A percentile compares a stretch with the other conserved stretches of the same genome.
Evolutionary conservation across 2,888 invertebrate genomes (phyloP).

Genomic region (Drosophila emarginata): DNA sequence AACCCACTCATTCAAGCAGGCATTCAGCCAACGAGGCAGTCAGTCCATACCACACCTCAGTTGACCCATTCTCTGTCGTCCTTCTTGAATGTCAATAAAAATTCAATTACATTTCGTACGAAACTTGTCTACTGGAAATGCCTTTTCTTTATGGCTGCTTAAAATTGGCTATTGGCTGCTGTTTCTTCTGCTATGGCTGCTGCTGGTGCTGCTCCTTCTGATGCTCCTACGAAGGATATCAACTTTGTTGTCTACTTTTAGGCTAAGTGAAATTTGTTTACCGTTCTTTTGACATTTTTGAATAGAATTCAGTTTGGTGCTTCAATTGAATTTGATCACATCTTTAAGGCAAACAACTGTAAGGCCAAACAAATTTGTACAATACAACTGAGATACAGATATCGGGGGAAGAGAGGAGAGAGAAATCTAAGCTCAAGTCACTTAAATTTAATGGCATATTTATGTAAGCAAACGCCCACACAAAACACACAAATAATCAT

Average conservation of each 20-base stretch:
- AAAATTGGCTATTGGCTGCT: conserved; percentile 55
- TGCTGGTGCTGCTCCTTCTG: neutral
- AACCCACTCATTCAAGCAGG: conserved; percentile 14
- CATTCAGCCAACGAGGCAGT: conserved; percentile 18
- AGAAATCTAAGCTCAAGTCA: conserved; percentile 53
- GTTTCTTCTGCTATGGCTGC: neutral
- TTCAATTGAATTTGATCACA: conserved; percentile 52
- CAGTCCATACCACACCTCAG: neutral
- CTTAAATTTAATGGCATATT: conserved; percentile 74
- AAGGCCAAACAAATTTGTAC: neutral
- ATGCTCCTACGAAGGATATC: neutral
- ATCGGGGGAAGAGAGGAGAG: neutral
- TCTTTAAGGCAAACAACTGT: conserved; percentile 27
- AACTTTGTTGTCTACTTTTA: conserved; percentile 24
- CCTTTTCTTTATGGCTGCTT: conserved; percentile 65
- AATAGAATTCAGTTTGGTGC: conserved; percentile 5
- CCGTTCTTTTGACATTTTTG: conserved; percentile 47
- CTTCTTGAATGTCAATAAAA: conserved; percentile 72
- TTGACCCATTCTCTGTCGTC: conserved; percentile 22
- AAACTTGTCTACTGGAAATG: conserved; percentile 53
- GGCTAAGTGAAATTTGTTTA: conserved; percentile 60
- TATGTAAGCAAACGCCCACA: conserved; percentile 58
- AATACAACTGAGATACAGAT: neutral
- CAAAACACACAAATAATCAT: conserved; percentile 58
- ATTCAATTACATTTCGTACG: conserved; percentile 67